These are phyloP conservation scores for Pomatostomus ruficeps DNA, from an alignment of 2,113 vertebrate genomes.

Conservation along the genomic window DNA sequence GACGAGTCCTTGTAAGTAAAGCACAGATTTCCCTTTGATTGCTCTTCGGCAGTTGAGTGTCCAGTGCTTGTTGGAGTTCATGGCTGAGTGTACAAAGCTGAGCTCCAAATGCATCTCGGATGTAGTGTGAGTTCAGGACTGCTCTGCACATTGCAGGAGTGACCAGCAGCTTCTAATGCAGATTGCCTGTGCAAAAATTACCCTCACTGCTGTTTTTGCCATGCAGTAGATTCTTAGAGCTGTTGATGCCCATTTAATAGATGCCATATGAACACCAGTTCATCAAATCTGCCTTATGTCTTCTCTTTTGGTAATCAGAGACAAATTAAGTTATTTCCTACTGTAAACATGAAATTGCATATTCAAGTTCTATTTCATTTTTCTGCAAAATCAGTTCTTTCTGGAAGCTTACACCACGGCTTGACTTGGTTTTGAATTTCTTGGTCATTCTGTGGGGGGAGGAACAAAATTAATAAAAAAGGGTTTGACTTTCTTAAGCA, in stretches of 20 bases:
- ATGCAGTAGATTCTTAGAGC: background rate
- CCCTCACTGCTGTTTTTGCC: background rate
- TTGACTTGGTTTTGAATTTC: background rate
- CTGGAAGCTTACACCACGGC: background rate
- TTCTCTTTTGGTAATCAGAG: background rate
- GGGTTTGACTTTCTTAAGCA: background rate
- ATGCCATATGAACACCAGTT: background rate
- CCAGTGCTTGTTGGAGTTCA: background rate
- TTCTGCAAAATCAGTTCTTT: background rate
- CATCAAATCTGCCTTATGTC: background rate
- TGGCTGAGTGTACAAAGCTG: background rate
- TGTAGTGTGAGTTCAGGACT: background rate
- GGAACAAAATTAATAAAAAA: background rate
- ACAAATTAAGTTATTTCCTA: background rate
- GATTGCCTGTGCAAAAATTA: background rate
- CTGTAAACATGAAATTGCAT: background rate
- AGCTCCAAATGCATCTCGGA: background rate
- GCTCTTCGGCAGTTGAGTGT: background rate
- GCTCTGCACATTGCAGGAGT: background rate
- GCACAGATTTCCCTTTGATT: background rate
- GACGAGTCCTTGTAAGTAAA: background rate
- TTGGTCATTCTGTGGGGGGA: background rate
- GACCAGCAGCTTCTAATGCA: background rate
- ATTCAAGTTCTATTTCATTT: background rate
- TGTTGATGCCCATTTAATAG: background rate